phyloP scores from a whole-genome alignment of 2,113 vertebrate species.

The Hippocampus guttulatus region DNA sequence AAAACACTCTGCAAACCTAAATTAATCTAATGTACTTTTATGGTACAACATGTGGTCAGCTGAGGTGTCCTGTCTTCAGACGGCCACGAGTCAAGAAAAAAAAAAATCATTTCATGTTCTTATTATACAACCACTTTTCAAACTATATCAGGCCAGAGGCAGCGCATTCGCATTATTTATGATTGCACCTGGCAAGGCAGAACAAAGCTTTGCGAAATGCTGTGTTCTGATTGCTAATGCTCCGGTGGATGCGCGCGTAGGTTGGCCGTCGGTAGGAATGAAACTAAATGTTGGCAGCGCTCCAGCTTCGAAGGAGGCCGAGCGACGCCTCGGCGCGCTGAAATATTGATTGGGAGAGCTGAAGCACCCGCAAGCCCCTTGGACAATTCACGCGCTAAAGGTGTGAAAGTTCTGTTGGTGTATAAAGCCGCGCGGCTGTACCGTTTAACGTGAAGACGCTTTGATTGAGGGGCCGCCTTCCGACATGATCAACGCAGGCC shows the following conservation, averaged over 20 bases:
- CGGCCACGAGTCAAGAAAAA: not conserved
- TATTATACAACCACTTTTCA: not conserved
- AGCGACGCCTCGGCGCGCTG: conserved; percentile 54
- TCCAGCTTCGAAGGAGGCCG: conserved; percentile 63
- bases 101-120: not conserved
- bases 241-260: conserved; percentile 44
- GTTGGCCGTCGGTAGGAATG: conserved; percentile 41
- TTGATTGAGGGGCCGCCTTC: conserved; percentile 12
- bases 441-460: conserved; percentile 17
- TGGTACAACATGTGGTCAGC: not conserved
- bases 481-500: conserved; percentile 11
- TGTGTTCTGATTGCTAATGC: conserved; percentile 22
- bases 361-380: conserved; percentile 46
- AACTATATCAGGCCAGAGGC: not conserved
- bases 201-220: conserved; percentile 18
- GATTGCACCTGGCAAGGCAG: conserved; percentile 47
- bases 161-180: conserved; percentile 15
- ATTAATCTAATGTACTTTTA: not conserved
- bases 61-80: not conserved
- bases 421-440: conserved; percentile 7
- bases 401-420: conserved; percentile 36
- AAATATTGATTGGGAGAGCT: conserved; percentile 65
- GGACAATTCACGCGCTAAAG: conserved; percentile 39
- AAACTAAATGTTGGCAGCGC: conserved; percentile 54
- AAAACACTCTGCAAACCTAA: too few species aligned